Evolutionary conservation across 2,888 invertebrate genomes (phyloP).

Genomic region (Folsomia manolachei): DNA sequence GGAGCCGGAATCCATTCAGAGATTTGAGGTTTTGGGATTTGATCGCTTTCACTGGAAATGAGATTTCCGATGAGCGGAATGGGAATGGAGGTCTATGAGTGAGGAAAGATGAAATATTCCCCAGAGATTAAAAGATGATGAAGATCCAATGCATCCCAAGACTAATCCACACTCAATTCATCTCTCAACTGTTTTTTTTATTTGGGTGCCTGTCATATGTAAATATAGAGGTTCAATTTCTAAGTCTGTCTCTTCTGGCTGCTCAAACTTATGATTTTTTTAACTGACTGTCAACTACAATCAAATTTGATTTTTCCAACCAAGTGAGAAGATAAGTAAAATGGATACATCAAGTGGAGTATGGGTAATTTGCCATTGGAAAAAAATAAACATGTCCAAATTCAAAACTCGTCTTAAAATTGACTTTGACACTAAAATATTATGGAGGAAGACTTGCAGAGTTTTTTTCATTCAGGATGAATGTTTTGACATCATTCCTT

Average conservation of each 20-base stretch:
- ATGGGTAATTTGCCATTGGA: background rate
- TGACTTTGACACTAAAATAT: background rate
- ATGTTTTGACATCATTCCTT: background rate
- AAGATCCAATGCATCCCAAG: slow-evolving; percentile 23
- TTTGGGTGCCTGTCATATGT: background rate
- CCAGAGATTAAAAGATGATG: slow-evolving; percentile 38
- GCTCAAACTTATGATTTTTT: background rate
- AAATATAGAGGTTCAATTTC: background rate
- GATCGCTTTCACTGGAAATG: slow-evolving; percentile 1
- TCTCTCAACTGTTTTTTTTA: too few species aligned
- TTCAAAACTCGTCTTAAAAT: background rate
- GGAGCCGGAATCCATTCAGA: background rate
- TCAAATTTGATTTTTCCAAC: background rate
- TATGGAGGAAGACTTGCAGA: background rate
- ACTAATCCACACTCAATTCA: slow-evolving; percentile 32
- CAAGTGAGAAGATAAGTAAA: too few species aligned
- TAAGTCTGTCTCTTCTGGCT: background rate
- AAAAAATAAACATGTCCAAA: background rate
- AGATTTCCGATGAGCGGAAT: too few species aligned
- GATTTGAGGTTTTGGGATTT: background rate
- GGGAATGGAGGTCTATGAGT: slow-evolving; percentile 11
- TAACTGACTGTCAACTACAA: background rate
- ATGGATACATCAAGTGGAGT: background rate
- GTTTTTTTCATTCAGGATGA: too few species aligned
- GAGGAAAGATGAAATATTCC: slow-evolving; percentile 37